Evolutionary conservation across 1,140 invertebrate species (phyloP).

Genomic region (Macrosteles quadrilineatus): DNA sequence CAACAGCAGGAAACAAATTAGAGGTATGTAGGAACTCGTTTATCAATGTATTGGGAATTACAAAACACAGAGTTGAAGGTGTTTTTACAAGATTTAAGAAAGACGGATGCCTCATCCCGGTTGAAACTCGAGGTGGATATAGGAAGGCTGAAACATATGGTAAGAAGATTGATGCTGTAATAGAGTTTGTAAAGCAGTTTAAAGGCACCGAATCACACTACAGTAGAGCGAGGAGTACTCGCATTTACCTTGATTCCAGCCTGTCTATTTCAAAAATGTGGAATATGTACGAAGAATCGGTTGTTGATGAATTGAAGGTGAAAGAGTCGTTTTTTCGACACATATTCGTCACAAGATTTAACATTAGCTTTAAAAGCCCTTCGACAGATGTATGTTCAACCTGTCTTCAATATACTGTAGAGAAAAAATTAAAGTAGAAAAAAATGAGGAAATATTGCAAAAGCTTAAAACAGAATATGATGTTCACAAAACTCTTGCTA

Average conservation of each 20-base stretch:
- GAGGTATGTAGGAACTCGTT: slow-evolving; percentile 27
- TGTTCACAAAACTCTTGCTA: slow-evolving; percentile 44
- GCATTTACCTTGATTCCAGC: slow-evolving; percentile 30
- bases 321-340: slow-evolving; percentile 35
- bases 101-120: not conserved
- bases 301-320: slow-evolving; percentile 28
- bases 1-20: slow-evolving; percentile 18
- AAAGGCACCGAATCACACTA: slow-evolving; percentile 35
- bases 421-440: slow-evolving; percentile 37
- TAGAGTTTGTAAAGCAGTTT: slow-evolving; percentile 31
- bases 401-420: slow-evolving; percentile 29
- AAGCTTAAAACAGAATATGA: slow-evolving; percentile 37
- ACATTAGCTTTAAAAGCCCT: slow-evolving; percentile 39
- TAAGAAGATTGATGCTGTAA: slow-evolving; percentile 21
- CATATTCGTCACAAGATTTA: slow-evolving; percentile 37
- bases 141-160: not conserved
- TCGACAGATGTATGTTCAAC: slow-evolving; percentile 40
- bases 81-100: slow-evolving; percentile 7
- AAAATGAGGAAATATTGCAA: slow-evolving; percentile 28
- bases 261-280: slow-evolving; percentile 33
- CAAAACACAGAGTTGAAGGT: slow-evolving; percentile 16
- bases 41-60: not conserved
- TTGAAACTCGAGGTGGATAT: slow-evolving; percentile 23
- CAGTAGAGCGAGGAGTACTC: slow-evolving; percentile 27
- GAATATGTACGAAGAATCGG: not conserved